These are phyloP conservation scores for Macquaria australasica DNA, from an alignment of 2,113 vertebrate species.

Conservation along the genomic window DNA sequence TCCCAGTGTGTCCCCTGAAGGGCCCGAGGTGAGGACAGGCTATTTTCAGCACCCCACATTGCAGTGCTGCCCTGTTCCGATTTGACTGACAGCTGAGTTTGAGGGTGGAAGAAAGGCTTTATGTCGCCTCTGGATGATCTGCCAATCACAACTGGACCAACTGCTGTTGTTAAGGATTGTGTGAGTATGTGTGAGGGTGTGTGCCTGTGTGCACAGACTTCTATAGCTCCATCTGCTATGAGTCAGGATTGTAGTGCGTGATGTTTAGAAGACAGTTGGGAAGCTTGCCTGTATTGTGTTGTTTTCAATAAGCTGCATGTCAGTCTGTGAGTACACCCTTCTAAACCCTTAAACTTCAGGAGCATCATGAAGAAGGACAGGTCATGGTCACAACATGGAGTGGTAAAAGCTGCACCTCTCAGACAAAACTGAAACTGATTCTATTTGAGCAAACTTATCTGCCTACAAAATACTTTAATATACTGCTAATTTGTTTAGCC, in stretches of 20 bases:
- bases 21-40: conserved; percentile 50
- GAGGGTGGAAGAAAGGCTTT: conserved; percentile 67
- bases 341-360: too few species aligned
- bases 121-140: conserved; percentile 70
- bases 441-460: too few species aligned
- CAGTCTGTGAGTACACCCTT: neutral
- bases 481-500: neutral
- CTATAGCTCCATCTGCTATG: neutral
- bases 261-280: neutral
- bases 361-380: too few species aligned
- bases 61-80: conserved; percentile 37
- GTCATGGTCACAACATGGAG: too few species aligned
- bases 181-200: neutral
- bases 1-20: conserved; percentile 43
- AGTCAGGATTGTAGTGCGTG: neutral
- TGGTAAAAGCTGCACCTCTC: too few species aligned
- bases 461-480: neutral
- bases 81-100: conserved; percentile 73
- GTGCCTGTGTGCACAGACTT: neutral
- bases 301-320: neutral
- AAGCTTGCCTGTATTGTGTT: conserved; percentile 17
- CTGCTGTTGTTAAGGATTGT: conserved; percentile 43
- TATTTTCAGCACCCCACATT: conserved; percentile 63
- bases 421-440: too few species aligned
- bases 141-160: conserved; percentile 65